Evolutionary conservation across 2,888 invertebrate species (phyloP), one percentile per base, ranked within the genome.

Genomic region (Himalopsyche tibetana): DNA sequence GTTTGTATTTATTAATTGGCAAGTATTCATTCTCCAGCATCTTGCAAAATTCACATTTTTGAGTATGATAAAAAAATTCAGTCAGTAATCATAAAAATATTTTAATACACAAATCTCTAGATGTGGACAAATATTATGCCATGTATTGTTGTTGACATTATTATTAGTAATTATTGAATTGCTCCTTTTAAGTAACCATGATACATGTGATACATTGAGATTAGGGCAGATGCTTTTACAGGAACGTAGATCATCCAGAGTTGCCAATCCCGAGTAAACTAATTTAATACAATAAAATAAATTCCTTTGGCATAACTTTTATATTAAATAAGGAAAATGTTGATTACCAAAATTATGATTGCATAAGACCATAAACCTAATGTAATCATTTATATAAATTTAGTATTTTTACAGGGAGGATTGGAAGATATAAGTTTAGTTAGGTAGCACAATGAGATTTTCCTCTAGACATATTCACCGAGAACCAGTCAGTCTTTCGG

Each of bases 401-500:
- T 55, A 74, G 79, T 79, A 55, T 79, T 84, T 80, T 51, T 51
- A 84, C 80, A 51, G 80, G 84, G 80, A 84, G 80, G 56, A 81
- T 56, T 85, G 85, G 82, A 85, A 85, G 82, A 82, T 82, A 82
- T 55, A 85, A 56, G 42, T 82, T 85, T 63, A 38, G 36, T 84
- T 19, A 45, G 40, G 42, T 45, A 85, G 55, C 82, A 82, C 55
- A 83, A 84, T 69, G 56, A 85, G 79, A 63, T 83, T 86, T 86
- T 80, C 80, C 85, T 80, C 55, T 55, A 84, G 83, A 84, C 74
- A 86, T 82, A 84, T 87, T 84, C 83, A 85, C 88, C 84, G 85
- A 86, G 83, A 88, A 87, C 86, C 86, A 83, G 83, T 85, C 88
- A 88, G 86, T 88, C 88, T 83, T 87, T 85, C 86, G 85, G 86